A percentile compares a stretch with the other conserved stretches of the same genome.
These are phyloP conservation scores for Boleophthalmus pectinirostris DNA, from an alignment of 2,113 vertebrate genomes.

Conservation along the genomic window DNA sequence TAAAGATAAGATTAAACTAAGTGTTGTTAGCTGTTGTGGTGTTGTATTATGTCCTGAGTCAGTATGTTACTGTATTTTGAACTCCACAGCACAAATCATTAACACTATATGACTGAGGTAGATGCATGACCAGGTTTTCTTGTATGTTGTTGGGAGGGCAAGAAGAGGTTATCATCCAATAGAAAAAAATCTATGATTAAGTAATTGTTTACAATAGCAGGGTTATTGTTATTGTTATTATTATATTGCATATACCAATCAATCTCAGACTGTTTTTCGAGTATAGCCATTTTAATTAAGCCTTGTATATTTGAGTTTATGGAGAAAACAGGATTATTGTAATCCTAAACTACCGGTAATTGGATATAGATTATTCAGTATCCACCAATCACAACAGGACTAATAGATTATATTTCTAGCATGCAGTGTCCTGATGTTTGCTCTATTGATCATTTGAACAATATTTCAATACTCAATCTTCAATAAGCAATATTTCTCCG, in stretches of 20 bases:
- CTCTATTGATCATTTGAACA: not conserved
- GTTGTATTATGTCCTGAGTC: not conserved
- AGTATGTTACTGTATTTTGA: not conserved
- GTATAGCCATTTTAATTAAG: not conserved
- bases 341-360: not conserved
- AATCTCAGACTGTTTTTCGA: not conserved
- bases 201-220: not conserved
- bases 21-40: too few relatives aligned
- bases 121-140: not conserved
- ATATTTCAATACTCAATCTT: not conserved
- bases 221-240: not conserved
- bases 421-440: not conserved
- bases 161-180: not conserved
- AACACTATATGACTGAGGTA: not conserved
- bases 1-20: too few relatives aligned
- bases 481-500: slow-evolving; percentile 25
- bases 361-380: not conserved
- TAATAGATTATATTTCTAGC: not conserved
- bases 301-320: not conserved
- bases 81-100: not conserved
- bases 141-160: not conserved
- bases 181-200: not conserved
- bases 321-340: not conserved
- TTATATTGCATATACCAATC: not conserved
- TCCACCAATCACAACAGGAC: not conserved